phyloP scores from a whole-genome alignment of 1,140 invertebrate species.

The Maconellicoccus hirsutus region DNA sequence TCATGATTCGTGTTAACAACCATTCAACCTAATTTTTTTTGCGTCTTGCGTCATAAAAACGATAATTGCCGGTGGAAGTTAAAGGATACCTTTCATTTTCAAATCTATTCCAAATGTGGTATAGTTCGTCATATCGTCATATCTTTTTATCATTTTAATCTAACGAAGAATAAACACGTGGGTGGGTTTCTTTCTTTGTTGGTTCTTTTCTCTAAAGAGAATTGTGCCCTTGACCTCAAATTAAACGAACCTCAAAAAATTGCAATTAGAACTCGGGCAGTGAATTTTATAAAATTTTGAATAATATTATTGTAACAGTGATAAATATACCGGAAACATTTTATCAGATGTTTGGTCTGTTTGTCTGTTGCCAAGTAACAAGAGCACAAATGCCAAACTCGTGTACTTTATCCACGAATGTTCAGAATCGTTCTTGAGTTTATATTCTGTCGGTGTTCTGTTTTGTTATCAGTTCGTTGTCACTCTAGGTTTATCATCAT shows the following conservation, averaged over 20 bases:
- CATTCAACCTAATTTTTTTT: no score
- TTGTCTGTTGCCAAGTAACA: slow-evolving; percentile 19
- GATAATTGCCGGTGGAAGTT: no score
- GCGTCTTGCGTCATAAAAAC: no score
- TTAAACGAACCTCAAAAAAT: not conserved
- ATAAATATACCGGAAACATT: slow-evolving; percentile 20
- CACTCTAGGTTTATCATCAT: not conserved
- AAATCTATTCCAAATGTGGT: no score
- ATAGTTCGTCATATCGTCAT: no score
- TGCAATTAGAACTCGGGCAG: not conserved
- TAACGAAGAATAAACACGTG: no score
- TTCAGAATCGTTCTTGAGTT: not conserved
- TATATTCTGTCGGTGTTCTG: not conserved
- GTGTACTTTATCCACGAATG: not conserved
- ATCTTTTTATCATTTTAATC: no score
- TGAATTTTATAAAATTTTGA: not conserved
- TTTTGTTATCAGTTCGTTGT: slow-evolving; percentile 15
- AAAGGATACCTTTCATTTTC: no score
- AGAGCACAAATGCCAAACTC: slow-evolving; percentile 19
- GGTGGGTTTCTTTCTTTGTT: no score
- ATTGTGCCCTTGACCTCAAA: not conserved
- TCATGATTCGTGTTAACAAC: no score
- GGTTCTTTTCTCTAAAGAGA: no score
- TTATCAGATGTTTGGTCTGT: slow-evolving; percentile 16
- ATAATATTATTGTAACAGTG: not conserved